These are phyloP conservation scores for Archegozetes longisetosus DNA, from an alignment of 1,140 invertebrate genomes.

Conservation along the genomic window DNA sequence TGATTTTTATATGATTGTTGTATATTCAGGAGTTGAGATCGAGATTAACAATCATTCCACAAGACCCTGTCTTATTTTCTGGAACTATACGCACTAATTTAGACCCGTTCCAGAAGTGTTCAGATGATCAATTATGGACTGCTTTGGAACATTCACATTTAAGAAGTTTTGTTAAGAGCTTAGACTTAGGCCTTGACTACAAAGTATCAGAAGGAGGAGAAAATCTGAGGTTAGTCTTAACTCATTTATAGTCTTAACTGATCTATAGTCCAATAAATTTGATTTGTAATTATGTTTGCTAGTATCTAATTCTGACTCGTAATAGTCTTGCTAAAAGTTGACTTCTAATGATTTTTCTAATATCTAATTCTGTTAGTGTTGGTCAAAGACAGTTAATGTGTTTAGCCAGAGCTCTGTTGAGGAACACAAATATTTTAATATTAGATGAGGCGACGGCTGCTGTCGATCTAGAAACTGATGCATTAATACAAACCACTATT, in stretches of 20 bases:
- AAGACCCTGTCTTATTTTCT: slow-evolving; percentile 44
- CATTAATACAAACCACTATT: slow-evolving; percentile 31
- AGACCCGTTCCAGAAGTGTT: slow-evolving; percentile 21
- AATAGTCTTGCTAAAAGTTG: too few species aligned
- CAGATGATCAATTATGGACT: slow-evolving; percentile 20
- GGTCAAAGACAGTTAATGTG: slow-evolving; percentile 37
- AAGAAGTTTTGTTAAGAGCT: slow-evolving; percentile 12
- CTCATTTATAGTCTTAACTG: too few species aligned
- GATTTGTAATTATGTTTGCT: too few species aligned
- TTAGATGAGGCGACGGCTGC: slow-evolving; percentile 35
- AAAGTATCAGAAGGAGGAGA: slow-evolving; percentile 15
- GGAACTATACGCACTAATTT: slow-evolving; percentile 34
- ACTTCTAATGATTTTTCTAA: too few species aligned
- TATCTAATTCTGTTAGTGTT: too few species aligned
- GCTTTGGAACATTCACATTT: slow-evolving; percentile 22
- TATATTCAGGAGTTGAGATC: not conserved
- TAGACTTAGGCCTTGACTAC: slow-evolving; percentile 15
- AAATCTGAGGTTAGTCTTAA: too few species aligned
- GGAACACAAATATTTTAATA: slow-evolving; percentile 29
- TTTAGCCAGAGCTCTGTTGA: slow-evolving; percentile 29
- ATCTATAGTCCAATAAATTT: too few species aligned
- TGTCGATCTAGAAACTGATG: slow-evolving; percentile 33
- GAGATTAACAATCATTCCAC: slow-evolving; percentile 75
- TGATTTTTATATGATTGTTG: not conserved
- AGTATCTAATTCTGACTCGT: too few species aligned